Evolutionary conservation across 2,113 vertebrate species (phyloP), one percentile per base, ranked within the genome.

Genomic region (Argyrosomus japonicus): DNA sequence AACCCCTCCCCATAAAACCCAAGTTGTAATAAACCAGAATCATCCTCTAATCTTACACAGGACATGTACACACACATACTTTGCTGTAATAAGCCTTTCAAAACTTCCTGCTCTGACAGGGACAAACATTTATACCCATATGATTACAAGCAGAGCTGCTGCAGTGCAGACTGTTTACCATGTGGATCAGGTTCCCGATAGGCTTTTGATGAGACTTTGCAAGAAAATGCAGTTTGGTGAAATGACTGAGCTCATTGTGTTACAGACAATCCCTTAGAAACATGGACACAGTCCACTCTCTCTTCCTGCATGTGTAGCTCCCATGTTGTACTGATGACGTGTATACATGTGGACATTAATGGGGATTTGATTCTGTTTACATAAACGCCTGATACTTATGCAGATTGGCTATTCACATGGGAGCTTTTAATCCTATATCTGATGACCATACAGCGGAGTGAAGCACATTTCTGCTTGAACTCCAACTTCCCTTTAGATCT

Each of bases 141-240:
- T 71, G 87, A 88, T 88, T 25, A 54, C 60, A 68, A 81, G 71
- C 84, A 74, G 82, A 83, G 70, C 71, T 18, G 60, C 77, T 53
- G 63, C 78, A 56, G 54, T 19, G 65, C 62, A 68, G 73, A 71
- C 40, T 80, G 81, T 88, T 87, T 77, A 73, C 81, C 40, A 3
- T 15, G 67, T 40, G 57, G 82, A 73, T 87, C 75, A 12, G 63
- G 75, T 72, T 84, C 79, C 79, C 74, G 75, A 89, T 77, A 1
- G 86, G 57, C 78, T 88, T 89, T 72, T 90, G 85, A 91, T 90
- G 83, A 87, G 83, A 82, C 83, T 85, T 68, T 57, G 56, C 67
- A 63, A 69, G 67, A 85, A 91, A 76, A 82, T 77, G 77, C 60
- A 79, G 79, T 84, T 88, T 75, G 78, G 29, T 75, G 56, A 75